These are phyloP conservation scores for Nomada fabriciana DNA, from an alignment of 2,888 invertebrate species.

Conservation along the genomic window DNA sequence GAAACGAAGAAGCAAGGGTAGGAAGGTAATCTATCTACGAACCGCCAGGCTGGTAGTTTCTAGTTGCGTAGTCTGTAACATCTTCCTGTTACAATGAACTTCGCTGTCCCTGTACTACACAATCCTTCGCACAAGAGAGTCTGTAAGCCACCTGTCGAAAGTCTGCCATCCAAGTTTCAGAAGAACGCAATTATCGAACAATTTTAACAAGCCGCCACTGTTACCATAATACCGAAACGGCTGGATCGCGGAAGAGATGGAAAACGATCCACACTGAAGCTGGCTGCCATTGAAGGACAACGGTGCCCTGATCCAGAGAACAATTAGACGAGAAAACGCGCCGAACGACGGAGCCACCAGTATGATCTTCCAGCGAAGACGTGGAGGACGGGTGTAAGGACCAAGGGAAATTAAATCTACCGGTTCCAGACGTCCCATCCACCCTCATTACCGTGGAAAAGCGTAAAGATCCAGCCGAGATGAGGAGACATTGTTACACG, in stretches of 20 bases:
- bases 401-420: constrained; percentile 71
- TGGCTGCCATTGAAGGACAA: constrained; percentile 41
- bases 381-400: constrained; percentile 38
- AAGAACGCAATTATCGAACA: too few species aligned
- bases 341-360: not conserved
- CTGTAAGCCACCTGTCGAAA: too few species aligned
- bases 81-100: too few species aligned
- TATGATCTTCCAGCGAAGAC: constrained; percentile 17
- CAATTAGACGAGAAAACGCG: constrained; percentile 55
- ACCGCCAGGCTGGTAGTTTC: too few species aligned
- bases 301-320: constrained; percentile 40
- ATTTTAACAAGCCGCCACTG: too few species aligned
- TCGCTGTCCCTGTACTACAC: too few species aligned
- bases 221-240: not conserved
- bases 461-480: constrained; percentile 72
- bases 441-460: constrained; percentile 75
- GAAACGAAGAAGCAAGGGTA: too few species aligned
- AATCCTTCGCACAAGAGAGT: too few species aligned
- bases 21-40: too few species aligned
- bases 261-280: constrained; percentile 18
- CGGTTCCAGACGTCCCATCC: constrained; percentile 58
- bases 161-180: too few species aligned
- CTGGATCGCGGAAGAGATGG: constrained; percentile 1
- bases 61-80: too few species aligned
- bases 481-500: constrained; percentile 69